These are phyloP conservation scores for Gopherus flavomarginatus DNA, from an alignment of 2,113 vertebrate genomes.

Conservation along the genomic window DNA sequence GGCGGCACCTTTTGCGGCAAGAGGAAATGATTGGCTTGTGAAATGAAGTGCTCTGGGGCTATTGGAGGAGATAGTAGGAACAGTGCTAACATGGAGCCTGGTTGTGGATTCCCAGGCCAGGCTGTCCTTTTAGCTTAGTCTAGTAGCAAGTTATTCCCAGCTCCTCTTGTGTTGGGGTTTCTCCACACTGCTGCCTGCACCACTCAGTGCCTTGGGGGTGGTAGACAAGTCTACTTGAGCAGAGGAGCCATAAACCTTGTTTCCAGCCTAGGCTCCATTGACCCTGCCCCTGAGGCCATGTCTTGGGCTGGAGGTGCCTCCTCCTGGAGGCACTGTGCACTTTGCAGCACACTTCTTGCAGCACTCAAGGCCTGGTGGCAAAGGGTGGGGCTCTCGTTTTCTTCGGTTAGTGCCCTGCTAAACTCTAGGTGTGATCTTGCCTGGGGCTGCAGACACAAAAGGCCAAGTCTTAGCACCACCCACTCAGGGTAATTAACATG, in stretches of 20 bases:
- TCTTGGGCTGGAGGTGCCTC: background rate
- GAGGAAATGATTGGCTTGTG: background rate
- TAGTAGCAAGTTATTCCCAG: background rate
- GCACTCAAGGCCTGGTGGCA: background rate
- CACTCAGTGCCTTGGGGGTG: background rate
- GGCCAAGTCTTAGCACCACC: background rate
- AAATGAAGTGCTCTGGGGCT: background rate
- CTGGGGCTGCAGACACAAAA: background rate
- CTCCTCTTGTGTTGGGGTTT: background rate
- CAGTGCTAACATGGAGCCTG: background rate
- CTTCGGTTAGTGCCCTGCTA: background rate
- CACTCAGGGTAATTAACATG: background rate
- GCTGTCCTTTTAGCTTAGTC: no score
- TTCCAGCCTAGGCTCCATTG: background rate
- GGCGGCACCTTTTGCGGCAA: no score
- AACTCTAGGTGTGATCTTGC: background rate
- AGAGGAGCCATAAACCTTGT: background rate
- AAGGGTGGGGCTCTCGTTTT: background rate
- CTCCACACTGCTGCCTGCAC: rapidly evolving
- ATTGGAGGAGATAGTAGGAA: no score
- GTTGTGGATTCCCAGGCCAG: background rate
- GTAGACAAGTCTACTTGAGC: background rate
- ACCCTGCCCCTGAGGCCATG: background rate
- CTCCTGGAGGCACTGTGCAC: background rate
- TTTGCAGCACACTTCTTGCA: background rate